Conservation (phyloP, 2,113 vertebrate species). For the Lagopus leucura region DNA sequence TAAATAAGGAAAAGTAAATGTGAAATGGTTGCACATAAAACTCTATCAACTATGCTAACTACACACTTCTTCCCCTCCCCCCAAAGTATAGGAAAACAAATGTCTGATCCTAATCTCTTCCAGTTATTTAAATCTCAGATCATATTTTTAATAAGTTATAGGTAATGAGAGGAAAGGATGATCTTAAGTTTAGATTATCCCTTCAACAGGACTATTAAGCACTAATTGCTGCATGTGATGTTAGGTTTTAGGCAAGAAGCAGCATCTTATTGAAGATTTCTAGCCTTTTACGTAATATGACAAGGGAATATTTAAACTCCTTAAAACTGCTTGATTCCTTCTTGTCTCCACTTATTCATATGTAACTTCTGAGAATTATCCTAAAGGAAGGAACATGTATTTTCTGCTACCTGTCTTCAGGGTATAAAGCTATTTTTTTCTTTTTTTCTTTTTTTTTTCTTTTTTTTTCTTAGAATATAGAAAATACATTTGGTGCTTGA, state of each 20-base stretch:
- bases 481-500: not conserved
- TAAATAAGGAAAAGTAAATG: not conserved
- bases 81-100: not conserved
- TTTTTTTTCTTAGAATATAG: not conserved
- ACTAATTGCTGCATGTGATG: conserved; percentile 15
- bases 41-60: not conserved
- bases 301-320: conserved; percentile 22
- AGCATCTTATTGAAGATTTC: conserved; percentile 10
- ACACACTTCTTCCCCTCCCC: rapidly evolving
- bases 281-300: conserved; percentile 32
- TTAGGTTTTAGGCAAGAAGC: conserved; percentile 17
- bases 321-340: not conserved
- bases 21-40: not conserved
- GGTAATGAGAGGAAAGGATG: not conserved
- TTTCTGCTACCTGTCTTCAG: not conserved
- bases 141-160: not conserved
- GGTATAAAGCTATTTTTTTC: not conserved
- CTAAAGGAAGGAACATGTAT: not conserved
- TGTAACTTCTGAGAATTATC: not conserved
- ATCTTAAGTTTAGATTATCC: conserved; percentile 30
- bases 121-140: not conserved
- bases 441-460: not conserved
- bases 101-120: not conserved
- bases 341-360: not conserved
- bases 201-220: conserved; percentile 4